Percentiles rank a stretch among this genome's conserved stretches.
Evolutionary conservation across 1,140 invertebrate genomes (phyloP).

Genomic region (Drosophila pseudoobscura): DNA sequence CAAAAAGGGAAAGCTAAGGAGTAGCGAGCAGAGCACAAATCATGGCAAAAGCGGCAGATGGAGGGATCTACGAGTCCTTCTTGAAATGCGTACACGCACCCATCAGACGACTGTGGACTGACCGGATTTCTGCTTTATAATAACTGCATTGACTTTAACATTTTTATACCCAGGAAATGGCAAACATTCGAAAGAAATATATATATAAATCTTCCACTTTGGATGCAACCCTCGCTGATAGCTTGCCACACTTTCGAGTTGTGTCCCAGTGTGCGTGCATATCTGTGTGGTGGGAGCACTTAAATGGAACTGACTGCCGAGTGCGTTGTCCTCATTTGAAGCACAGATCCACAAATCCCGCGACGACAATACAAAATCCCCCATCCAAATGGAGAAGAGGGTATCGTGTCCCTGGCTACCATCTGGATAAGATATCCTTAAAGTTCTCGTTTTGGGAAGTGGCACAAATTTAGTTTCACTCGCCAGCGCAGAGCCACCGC

Average conservation of each 20-base stretch:
- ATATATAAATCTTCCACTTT: neutral
- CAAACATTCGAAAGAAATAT: too few relatives aligned
- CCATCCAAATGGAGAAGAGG: conserved; percentile 14
- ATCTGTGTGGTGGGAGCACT: conserved; percentile 50
- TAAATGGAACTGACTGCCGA: conserved; percentile 70
- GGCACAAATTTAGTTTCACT: too few relatives aligned
- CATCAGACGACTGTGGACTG: too few relatives aligned
- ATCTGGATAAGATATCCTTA: conserved; percentile 33
- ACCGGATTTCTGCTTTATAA: too few relatives aligned
- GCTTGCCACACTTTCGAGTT: neutral
- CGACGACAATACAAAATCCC: conserved; percentile 62
- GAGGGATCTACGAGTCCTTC: too few relatives aligned
- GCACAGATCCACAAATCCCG: conserved; percentile 64
- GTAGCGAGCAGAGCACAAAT: too few relatives aligned
- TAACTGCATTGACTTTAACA: too few relatives aligned
- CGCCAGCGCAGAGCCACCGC: too few relatives aligned
- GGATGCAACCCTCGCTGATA: conserved; percentile 28
- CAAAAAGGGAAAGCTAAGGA: neutral
- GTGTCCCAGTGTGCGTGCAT: conserved; percentile 20
- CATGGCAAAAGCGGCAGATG: too few relatives aligned
- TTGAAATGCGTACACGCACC: too few relatives aligned
- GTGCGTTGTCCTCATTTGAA: conserved; percentile 70
- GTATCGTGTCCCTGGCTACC: conserved; percentile 5
- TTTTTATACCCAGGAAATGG: too few relatives aligned
- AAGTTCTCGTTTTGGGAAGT: conserved; percentile 17